Evolutionary conservation across 2,113 vertebrate genomes (phyloP).

Genomic region (Emydocephalus ijimae): DNA sequence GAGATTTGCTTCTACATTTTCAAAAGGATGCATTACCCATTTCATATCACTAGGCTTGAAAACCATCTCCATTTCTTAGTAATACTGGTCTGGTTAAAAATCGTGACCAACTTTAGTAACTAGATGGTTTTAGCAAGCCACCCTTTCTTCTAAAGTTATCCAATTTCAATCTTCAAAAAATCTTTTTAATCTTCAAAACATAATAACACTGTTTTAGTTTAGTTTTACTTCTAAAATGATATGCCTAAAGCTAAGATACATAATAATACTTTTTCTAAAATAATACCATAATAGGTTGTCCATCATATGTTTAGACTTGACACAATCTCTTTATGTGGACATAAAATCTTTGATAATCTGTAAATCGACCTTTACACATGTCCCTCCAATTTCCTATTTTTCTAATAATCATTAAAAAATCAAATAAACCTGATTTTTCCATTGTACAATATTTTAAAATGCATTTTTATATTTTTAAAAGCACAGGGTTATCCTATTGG

Average conservation of each 20-base stretch:
- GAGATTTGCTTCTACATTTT: slow-evolving; percentile 29
- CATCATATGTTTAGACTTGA: background rate
- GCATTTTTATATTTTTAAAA: background rate
- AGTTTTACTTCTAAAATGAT: background rate
- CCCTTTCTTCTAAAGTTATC: background rate
- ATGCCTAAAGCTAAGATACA: background rate
- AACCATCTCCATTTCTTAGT: slow-evolving; percentile 16
- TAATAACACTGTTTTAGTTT: background rate
- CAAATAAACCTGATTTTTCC: background rate
- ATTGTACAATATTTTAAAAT: background rate
- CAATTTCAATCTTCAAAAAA: background rate
- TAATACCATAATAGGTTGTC: background rate
- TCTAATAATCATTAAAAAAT: background rate
- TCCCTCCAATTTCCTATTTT: background rate
- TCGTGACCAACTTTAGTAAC: slow-evolving; percentile 21
- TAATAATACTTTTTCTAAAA: background rate
- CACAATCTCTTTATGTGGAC: background rate
- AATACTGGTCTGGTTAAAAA: slow-evolving; percentile 23
- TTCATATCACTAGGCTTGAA: slow-evolving; percentile 24
- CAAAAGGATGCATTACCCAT: slow-evolving; percentile 14
- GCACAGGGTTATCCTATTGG: no score
- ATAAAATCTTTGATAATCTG: background rate
- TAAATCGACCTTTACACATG: background rate
- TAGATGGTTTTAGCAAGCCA: background rate
- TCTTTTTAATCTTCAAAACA: background rate